Evolutionary conservation across 1,140 invertebrate species (phyloP).

Genomic region (Pseudomyrmex gracilis): DNA sequence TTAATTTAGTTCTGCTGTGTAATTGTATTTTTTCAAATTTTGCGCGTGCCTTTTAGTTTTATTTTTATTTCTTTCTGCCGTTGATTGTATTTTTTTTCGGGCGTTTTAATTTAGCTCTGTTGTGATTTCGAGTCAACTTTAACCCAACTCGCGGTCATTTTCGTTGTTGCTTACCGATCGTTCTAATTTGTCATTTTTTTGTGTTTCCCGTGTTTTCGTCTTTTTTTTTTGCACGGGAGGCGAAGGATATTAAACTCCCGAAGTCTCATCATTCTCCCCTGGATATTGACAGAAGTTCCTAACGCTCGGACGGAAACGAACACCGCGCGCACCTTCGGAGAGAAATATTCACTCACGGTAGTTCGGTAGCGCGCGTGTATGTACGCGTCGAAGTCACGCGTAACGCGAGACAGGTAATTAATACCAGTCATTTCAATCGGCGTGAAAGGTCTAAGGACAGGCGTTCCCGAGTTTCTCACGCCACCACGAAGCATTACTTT

Average conservation of each 20-base stretch:
- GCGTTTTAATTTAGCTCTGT: too few species aligned
- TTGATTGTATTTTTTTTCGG: too few species aligned
- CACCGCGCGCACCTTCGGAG: background rate
- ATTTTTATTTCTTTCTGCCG: too few species aligned
- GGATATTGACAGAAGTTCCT: background rate
- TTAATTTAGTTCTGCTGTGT: background rate
- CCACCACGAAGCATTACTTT: background rate
- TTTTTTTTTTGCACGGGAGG: background rate
- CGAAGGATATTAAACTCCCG: background rate
- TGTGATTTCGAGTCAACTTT: too few species aligned
- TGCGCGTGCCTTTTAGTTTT: too few species aligned
- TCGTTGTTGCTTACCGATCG: too few species aligned
- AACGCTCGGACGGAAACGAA: slow-evolving; percentile 8
- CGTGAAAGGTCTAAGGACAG: slow-evolving; percentile 55
- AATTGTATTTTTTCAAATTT: background rate
- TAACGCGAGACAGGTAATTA: slow-evolving; percentile 55
- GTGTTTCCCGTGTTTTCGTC: background rate
- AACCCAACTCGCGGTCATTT: too few species aligned
- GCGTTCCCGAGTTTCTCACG: slow-evolving; percentile 46
- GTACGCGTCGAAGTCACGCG: slow-evolving; percentile 31
- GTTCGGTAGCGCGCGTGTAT: background rate
- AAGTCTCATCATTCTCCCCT: background rate
- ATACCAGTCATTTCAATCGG: slow-evolving; percentile 56
- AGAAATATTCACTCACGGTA: slow-evolving; percentile 16
- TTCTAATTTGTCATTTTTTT: background rate